Evolutionary conservation across 2,113 vertebrate species (phyloP).

Genomic region (Gallinago undulata): DNA sequence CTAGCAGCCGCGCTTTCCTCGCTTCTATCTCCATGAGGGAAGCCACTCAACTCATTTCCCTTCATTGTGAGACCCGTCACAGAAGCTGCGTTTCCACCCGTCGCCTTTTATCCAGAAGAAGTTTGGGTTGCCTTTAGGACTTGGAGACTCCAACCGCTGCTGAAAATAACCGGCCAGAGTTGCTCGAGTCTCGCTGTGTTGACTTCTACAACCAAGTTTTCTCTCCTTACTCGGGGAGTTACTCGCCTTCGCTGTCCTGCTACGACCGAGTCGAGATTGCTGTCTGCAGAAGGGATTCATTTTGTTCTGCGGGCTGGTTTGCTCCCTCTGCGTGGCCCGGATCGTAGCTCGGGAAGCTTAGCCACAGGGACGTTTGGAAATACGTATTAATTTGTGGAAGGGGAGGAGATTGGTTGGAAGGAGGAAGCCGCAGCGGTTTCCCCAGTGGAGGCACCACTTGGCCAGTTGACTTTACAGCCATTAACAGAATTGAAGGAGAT

Average conservation of each 20-base stretch:
- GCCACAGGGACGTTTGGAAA: not conserved
- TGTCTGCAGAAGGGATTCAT: not conserved
- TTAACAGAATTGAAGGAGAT: not conserved
- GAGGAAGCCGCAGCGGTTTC: not conserved
- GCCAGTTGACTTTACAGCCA: not conserved
- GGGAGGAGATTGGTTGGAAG: not conserved
- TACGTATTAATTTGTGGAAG: not conserved
- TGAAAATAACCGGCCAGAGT: not conserved
- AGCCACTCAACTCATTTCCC: constrained; percentile 3
- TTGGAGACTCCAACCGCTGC: not conserved
- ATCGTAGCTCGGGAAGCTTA: not conserved
- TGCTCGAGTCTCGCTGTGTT: not conserved
- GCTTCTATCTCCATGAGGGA: not conserved
- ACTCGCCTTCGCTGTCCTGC: not conserved
- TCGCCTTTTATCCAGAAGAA: not conserved
- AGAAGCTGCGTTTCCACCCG: not conserved
- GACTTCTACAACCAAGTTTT: not conserved
- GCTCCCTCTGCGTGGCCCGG: not conserved
- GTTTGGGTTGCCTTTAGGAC: not conserved
- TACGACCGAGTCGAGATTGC: not conserved
- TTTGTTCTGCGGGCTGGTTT: not conserved
- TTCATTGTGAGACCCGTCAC: not conserved
- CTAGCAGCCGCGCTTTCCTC: not conserved
- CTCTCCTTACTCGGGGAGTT: not conserved
- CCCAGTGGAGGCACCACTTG: not conserved